Evolutionary conservation across 2,113 vertebrate species (phyloP).

Genomic region (Pteropus alecto): DNA sequence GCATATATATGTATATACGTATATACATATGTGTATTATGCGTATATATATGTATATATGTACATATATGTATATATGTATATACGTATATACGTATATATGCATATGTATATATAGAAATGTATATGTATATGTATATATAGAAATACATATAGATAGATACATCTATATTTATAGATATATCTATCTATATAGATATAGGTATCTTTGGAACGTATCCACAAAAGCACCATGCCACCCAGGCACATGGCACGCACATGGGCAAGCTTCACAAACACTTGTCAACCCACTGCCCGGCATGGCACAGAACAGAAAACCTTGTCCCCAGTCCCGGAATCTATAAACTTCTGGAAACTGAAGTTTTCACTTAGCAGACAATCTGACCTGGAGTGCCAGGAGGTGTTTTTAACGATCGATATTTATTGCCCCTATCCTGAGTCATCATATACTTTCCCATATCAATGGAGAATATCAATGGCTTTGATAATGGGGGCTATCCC

Average conservation of each 20-base stretch:
- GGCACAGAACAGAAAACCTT: rapidly evolving
- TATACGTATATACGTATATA: too few relatives aligned
- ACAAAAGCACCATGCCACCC: rapidly evolving
- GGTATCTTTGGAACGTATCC: background rate
- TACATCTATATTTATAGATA: too few relatives aligned
- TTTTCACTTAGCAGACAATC: background rate
- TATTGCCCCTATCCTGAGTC: rapidly evolving
- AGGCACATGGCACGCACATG: background rate
- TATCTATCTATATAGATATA: too few relatives aligned
- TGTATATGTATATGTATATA: too few relatives aligned
- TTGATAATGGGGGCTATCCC: background rate
- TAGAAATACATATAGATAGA: too few relatives aligned
- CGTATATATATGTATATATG: too few relatives aligned
- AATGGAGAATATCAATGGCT: background rate
- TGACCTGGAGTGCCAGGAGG: background rate
- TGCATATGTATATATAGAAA: too few relatives aligned
- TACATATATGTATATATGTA: too few relatives aligned
- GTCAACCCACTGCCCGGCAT: rapidly evolving
- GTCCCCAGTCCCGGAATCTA: rapidly evolving
- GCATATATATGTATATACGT: too few relatives aligned
- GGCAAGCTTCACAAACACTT: background rate
- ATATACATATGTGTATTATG: too few relatives aligned
- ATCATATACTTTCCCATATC: rapidly evolving
- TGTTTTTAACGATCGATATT: background rate
- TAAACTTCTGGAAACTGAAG: too few relatives aligned